Percentiles rank a stretch among this genome's conserved stretches.
Conservation (phyloP, 37 sponge, comb jelly and placozoan species). For the Spongia lamella region DNA sequence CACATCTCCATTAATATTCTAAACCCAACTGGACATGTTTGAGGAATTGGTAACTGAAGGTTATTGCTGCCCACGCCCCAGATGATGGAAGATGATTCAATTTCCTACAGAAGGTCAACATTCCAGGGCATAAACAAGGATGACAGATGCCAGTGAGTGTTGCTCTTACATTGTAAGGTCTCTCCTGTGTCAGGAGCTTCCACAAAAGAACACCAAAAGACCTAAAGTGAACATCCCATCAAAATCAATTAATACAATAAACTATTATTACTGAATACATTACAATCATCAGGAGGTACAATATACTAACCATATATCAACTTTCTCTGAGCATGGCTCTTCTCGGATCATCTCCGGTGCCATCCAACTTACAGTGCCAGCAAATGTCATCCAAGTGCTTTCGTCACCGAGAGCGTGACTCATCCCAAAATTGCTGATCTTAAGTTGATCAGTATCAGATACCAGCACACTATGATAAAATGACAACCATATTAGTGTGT, state of each 20-base stretch:
- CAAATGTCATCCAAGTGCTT: conserved; percentile 82
- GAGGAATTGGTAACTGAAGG: conserved; percentile 76
- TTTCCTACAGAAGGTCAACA: too few relatives aligned
- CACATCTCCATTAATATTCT: conserved; percentile 72
- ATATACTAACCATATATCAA: too few relatives aligned
- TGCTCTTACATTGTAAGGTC: conserved; percentile 71
- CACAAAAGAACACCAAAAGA: conserved; percentile 82
- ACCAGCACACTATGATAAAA: conserved; percentile 75
- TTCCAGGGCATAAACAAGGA: too few relatives aligned
- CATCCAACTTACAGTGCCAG: conserved; percentile 91
- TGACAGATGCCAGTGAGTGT: too few relatives aligned
- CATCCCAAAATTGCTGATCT: conserved; percentile 87
- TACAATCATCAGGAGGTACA: too few relatives aligned
- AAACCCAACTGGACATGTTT: conserved; percentile 71
- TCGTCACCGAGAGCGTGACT: conserved; percentile 63
- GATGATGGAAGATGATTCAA: conserved; percentile 70
- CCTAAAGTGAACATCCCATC: too few relatives aligned
- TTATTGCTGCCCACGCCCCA: conserved; percentile 80
- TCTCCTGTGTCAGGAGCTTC: conserved; percentile 80
- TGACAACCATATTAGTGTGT: neutral
- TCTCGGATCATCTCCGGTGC: conserved; percentile 81
- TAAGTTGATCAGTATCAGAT: conserved; percentile 45
- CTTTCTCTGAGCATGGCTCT: conserved; percentile 83
- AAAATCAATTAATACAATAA: too few relatives aligned
- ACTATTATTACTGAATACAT: too few relatives aligned